Evolutionary conservation across 2,888 invertebrate genomes (phyloP).

Genomic region (Hylaea fasciaria): DNA sequence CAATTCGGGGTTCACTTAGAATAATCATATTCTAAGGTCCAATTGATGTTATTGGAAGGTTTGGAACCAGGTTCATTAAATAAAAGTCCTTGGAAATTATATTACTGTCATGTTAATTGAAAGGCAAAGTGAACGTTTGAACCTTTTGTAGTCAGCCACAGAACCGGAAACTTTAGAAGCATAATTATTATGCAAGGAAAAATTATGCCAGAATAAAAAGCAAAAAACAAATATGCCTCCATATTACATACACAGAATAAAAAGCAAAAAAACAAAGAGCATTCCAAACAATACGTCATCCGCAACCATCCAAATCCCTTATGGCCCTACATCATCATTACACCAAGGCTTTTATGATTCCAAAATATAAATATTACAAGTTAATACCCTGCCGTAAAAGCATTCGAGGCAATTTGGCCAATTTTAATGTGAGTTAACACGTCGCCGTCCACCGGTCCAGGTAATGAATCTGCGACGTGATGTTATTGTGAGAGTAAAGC

Average conservation of each 20-base stretch:
- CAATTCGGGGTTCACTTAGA: too few species aligned
- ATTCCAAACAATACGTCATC: slow-evolving; percentile 12
- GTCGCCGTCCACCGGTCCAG: slow-evolving; percentile 13
- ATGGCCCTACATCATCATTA: slow-evolving; percentile 31
- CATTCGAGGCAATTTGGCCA: slow-evolving; percentile 31
- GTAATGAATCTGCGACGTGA: slow-evolving; percentile 30
- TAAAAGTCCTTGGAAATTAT: slow-evolving; percentile 3
- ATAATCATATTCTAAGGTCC: too few species aligned
- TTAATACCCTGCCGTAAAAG: slow-evolving; percentile 34
- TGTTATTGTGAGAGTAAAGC: slow-evolving; percentile 8
- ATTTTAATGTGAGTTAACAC: slow-evolving; percentile 30
- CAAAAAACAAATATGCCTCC: too few species aligned
- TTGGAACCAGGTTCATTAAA: slow-evolving; percentile 20
- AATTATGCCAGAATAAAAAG: too few species aligned
- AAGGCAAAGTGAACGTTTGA: background rate
- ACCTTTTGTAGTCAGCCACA: background rate
- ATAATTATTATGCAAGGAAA: too few species aligned
- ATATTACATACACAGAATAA: background rate
- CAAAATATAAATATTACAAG: slow-evolving; percentile 29
- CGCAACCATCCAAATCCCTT: slow-evolving; percentile 18
- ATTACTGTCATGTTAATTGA: slow-evolving; percentile 6
- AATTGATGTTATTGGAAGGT: slow-evolving; percentile 9
- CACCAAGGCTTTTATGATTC: slow-evolving; percentile 19
- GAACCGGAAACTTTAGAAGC: background rate
- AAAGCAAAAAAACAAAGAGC: slow-evolving; percentile 12